phyloP scores from a whole-genome alignment of 2,888 invertebrate species.

The Digitonthophagus gazella region DNA sequence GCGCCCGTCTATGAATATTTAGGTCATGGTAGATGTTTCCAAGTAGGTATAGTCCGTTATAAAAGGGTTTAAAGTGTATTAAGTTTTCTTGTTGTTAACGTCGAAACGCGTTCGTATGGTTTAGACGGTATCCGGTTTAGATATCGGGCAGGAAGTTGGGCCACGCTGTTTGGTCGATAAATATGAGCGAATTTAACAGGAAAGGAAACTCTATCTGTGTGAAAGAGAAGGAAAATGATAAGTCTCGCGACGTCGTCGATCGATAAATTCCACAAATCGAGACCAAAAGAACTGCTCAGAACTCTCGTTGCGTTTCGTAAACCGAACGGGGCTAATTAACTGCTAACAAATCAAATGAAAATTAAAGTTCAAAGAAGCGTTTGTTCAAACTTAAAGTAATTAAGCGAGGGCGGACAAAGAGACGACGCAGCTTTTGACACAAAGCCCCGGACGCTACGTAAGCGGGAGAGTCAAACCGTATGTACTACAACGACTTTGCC shows the following conservation, averaged over 20 bases:
- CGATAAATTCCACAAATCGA: neutral
- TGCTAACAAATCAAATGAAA: neutral
- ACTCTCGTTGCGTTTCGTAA: neutral
- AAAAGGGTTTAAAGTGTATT: neutral
- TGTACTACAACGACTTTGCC: neutral
- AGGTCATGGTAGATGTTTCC: slow-evolving; percentile 4
- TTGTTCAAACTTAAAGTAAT: neutral
- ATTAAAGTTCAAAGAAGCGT: neutral
- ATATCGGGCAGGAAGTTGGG: neutral
- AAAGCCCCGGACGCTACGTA: neutral
- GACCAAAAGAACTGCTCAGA: no score
- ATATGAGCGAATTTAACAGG: neutral
- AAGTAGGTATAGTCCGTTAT: neutral
- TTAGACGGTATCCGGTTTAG: neutral
- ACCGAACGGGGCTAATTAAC: neutral
- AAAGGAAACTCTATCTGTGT: neutral
- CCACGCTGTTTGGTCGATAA: neutral
- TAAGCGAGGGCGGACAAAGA: neutral
- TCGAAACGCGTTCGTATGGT: neutral
- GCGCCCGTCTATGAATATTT: slow-evolving; percentile 9
- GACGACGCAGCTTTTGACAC: neutral
- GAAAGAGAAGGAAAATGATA: neutral
- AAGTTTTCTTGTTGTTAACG: neutral
- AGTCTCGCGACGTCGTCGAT: neutral
- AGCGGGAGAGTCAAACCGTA: neutral